Percentiles rank a stretch among this genome's conserved stretches.
Conservation (phyloP, 2,888 invertebrate species). For the Amiota mariae region DNA sequence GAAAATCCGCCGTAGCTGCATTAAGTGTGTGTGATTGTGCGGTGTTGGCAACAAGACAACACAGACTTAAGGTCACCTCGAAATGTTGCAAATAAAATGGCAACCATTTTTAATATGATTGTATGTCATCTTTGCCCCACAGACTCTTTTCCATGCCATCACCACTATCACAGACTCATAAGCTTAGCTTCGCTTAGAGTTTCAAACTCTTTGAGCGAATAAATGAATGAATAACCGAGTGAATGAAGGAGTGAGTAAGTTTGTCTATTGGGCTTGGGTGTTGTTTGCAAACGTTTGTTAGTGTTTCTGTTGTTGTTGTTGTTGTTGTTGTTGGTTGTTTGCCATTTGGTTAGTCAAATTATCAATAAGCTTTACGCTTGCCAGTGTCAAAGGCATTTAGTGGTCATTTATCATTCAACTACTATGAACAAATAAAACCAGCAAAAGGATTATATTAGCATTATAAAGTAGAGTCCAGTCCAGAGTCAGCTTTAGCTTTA, state of each 20-base stretch:
- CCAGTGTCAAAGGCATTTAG: slow-evolving; percentile 30
- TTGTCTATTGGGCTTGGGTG: too few relatives aligned
- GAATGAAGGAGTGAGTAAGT: neutral
- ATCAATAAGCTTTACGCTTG: slow-evolving; percentile 54
- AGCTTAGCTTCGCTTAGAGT: too few relatives aligned
- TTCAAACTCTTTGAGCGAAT: neutral
- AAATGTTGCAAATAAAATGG: slow-evolving; percentile 68
- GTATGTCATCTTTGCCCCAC: slow-evolving; percentile 62
- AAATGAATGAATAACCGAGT: neutral
- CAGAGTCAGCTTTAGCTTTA: slow-evolving; percentile 66
- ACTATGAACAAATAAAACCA: neutral
- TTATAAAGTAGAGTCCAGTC: slow-evolving; percentile 22
- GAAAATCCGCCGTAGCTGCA: too few relatives aligned
- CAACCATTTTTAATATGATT: slow-evolving; percentile 70
- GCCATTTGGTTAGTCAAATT: slow-evolving; percentile 65
- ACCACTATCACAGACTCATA: too few relatives aligned
- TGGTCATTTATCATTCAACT: slow-evolving; percentile 29
- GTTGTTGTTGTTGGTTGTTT: slow-evolving; percentile 44
- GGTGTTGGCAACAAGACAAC: slow-evolving; percentile 7
- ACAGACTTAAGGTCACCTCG: slow-evolving; percentile 54
- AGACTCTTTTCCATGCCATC: neutral
- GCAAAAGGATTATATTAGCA: slow-evolving; percentile 42
- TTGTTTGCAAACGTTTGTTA: neutral
- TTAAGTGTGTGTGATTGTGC: neutral
- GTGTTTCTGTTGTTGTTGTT: slow-evolving; percentile 25